Evolutionary conservation across 2,888 invertebrate species (phyloP).

Genomic region (Ypsolopha scabrella): DNA sequence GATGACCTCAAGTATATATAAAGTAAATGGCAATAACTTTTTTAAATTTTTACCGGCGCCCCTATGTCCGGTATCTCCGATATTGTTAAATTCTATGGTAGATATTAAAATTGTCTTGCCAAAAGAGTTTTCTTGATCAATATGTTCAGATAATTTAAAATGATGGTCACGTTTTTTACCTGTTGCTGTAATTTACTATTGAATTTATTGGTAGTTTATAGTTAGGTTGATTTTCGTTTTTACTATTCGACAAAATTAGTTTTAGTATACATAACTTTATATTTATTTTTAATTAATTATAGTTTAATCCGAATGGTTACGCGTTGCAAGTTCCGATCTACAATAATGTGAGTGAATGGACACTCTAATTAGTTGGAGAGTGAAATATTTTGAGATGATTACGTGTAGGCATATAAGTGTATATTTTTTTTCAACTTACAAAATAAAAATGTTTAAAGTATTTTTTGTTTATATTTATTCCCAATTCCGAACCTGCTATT

Average conservation of each 20-base stretch:
- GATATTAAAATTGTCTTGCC: background rate
- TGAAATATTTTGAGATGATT: slow-evolving; percentile 42
- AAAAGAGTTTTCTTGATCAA: slow-evolving; percentile 6
- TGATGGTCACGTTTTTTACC: slow-evolving; percentile 7
- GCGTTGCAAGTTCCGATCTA: slow-evolving; percentile 37
- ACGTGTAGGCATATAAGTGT: slow-evolving; percentile 24
- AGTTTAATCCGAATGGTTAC: slow-evolving; percentile 10
- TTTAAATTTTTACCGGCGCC: no score
- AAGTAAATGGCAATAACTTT: slow-evolving; percentile 2
- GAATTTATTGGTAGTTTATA: background rate
- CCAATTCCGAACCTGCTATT: no score
- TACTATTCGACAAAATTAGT: background rate
- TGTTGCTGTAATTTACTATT: background rate
- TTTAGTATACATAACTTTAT: slow-evolving; percentile 3
- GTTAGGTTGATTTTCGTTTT: background rate
- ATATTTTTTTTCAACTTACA: slow-evolving; percentile 40
- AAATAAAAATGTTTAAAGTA: slow-evolving; percentile 25
- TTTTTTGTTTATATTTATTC: background rate
- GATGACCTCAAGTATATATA: no score
- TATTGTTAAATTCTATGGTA: no score
- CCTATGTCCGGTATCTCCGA: no score
- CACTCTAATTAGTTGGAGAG: slow-evolving; percentile 12
- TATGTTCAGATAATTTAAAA: slow-evolving; percentile 9
- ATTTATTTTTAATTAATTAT: slow-evolving; percentile 12
- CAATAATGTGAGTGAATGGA: slow-evolving; percentile 14